Base-by-base conservation (phyloP, 2,113 vertebrate genomes). In the Amphiprion ocellaris region DNA sequence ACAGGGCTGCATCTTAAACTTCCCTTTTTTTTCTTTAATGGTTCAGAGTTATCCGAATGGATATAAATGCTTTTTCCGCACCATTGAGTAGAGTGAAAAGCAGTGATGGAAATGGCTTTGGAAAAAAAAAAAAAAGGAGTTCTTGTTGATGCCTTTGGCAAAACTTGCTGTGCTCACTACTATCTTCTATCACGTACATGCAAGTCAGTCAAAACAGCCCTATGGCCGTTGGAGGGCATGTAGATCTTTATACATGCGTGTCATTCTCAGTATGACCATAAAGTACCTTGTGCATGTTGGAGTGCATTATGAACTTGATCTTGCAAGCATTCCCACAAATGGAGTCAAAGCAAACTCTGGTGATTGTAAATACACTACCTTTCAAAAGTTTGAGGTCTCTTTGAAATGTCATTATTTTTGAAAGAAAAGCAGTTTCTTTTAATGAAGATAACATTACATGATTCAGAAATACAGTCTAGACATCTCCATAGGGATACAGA, bases 51-150 rank as follows among this genome's bases (percentile, higher is more conserved):
- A 67, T 83, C 76, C 33, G 19, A 74, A 85, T 62, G 74, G 70
- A 66, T 82, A 73, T 67, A 83, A 74, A 87, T 82, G 78, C 76
- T 70, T 84, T 80, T 83, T n/a, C 77, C 0, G 50, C 81, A 60
- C 71, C 82, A 67, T 15, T 82, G 77, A 75, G 46, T 83, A 52
- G 55, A 67, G 55, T 69, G 71, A 85, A 89, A 77, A 58, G 70
- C 37, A 2, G 26, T 71, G 82, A 88, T 39, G 79, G 73, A 64
- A 82, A 83, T 56, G 41, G 55, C 19, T 78, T 73, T 30, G 17
- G 52, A 65, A 79, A 74, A 47, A 52, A 17, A 41, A 66, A 61
- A 52, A 17, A 41, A 66, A 61, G 77, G n/a, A 2, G 0, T 77
- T 67, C 70, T 37, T 65, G 12, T 37, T 72, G 79, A 70, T 49